These are phyloP conservation scores for Heterodera filipjevi DNA, from an alignment of 2,888 invertebrate species.

Conservation along the genomic window DNA sequence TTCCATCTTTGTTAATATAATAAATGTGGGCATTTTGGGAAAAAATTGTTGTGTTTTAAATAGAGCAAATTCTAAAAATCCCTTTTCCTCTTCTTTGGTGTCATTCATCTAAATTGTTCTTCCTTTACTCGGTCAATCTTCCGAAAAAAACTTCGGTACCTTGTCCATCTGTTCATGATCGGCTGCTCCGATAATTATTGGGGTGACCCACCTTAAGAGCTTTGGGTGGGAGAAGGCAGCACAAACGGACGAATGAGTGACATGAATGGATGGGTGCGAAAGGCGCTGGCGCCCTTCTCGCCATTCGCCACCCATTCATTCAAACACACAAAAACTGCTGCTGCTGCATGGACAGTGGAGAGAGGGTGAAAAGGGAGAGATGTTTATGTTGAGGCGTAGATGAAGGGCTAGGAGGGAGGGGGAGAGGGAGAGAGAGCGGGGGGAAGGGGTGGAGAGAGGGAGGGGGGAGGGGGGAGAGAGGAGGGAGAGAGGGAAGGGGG, in stretches of 20 bases:
- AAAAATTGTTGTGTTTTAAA: no score
- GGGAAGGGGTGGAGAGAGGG: background rate
- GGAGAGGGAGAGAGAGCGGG: background rate
- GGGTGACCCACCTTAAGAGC: background rate
- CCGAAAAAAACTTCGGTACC: background rate
- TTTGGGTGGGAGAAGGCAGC: background rate
- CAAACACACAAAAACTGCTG: constrained; percentile 10
- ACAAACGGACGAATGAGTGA: background rate
- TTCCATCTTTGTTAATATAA: no score
- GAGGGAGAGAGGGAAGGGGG: background rate
- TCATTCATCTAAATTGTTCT: no score
- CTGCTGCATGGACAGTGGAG: background rate
- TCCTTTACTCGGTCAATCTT: no score
- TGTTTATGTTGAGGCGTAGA: no score
- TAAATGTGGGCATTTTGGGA: no score
- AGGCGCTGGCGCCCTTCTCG: constrained; percentile 4
- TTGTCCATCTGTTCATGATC: constrained; percentile 3
- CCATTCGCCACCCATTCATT: constrained; percentile 1
- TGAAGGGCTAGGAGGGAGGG: background rate
- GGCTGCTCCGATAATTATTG: background rate
- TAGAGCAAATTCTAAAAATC: no score
- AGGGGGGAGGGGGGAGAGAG: background rate
- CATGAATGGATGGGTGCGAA: background rate
- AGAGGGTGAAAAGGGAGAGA: no score
- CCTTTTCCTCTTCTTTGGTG: no score